Evolutionary conservation across 2,113 vertebrate genomes (phyloP).

Genomic region (Apodemus sylvaticus): DNA sequence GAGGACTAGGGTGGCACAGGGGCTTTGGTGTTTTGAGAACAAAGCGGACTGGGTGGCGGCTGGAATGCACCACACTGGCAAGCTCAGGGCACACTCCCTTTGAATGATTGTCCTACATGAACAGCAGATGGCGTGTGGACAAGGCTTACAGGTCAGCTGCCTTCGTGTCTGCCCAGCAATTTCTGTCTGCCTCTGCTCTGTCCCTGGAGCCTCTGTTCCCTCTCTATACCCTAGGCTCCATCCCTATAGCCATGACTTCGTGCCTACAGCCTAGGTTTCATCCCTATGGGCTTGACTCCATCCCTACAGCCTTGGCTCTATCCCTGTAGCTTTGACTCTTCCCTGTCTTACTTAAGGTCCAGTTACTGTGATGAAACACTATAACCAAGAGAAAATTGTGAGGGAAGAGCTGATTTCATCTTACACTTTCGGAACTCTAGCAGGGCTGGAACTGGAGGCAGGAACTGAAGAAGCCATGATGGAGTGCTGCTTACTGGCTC

Average conservation of each 20-base stretch:
- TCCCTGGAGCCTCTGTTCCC: not conserved
- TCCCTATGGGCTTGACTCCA: too few relatives aligned
- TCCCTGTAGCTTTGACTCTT: not conserved
- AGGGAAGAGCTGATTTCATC: not conserved
- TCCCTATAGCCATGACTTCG: rapidly evolving
- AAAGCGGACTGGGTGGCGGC: not conserved
- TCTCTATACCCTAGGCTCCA: not conserved
- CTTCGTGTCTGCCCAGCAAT: not conserved
- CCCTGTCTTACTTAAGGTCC: not conserved
- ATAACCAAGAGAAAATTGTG: not conserved
- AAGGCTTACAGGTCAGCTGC: not conserved
- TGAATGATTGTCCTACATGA: not conserved
- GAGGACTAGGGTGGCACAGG: not conserved
- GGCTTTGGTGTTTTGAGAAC: not conserved
- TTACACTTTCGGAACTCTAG: not conserved
- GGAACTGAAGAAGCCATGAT: not conserved
- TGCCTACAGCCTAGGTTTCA: too few relatives aligned
- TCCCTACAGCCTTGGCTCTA: not conserved
- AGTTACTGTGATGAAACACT: not conserved
- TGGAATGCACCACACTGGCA: not conserved
- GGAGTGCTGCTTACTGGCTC: not conserved
- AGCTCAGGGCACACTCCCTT: not conserved
- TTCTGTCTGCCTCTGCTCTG: not conserved
- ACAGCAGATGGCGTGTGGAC: not conserved
- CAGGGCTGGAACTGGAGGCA: not conserved